Conservation (phyloP, 1,140 invertebrate species). For the Megalopta genalis region DNA sequence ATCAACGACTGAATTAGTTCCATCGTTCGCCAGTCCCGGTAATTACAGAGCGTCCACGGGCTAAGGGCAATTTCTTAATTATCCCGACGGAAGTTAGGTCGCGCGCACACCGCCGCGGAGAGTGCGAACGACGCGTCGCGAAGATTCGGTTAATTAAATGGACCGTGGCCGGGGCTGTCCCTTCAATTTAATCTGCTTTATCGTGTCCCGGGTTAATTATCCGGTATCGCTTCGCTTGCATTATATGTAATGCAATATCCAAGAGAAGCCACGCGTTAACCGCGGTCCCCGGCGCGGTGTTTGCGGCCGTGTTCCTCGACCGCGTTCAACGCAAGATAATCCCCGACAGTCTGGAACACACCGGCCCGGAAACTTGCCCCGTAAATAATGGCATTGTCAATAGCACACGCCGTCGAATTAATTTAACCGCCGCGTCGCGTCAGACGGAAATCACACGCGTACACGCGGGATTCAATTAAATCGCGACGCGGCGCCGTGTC, state of each 20-base stretch:
- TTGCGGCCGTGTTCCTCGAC: conserved; percentile 23
- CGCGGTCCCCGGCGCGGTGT: conserved; percentile 28
- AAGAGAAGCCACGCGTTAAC: conserved; percentile 15
- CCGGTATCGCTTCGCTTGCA: conserved; percentile 2
- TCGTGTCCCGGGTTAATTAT: conserved; percentile 27
- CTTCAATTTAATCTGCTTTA: conserved; percentile 17
- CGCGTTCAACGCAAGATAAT: conserved; percentile 43
- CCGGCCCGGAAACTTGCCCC: not conserved
- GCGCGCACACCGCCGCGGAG: no score
- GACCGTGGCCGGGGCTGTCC: not conserved
- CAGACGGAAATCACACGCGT: not conserved
- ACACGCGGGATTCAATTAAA: not conserved
- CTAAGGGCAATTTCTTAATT: no score
- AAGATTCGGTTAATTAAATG: conserved; percentile 21
- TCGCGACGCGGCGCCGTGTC: not conserved
- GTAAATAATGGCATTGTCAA: conserved; percentile 43
- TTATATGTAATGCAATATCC: conserved; percentile 40
- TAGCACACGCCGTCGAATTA: conserved; percentile 18
- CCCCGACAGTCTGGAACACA: conserved; percentile 8
- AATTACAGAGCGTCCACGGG: no score
- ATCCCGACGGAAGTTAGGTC: no score
- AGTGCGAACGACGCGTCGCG: not conserved
- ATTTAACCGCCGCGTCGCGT: conserved; percentile 4
- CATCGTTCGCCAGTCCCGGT: no score
- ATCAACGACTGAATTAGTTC: no score